Base-by-base conservation (phyloP, 2,797 vertebrate genomes). In the Microctenopoma stevenorrisi region DNA sequence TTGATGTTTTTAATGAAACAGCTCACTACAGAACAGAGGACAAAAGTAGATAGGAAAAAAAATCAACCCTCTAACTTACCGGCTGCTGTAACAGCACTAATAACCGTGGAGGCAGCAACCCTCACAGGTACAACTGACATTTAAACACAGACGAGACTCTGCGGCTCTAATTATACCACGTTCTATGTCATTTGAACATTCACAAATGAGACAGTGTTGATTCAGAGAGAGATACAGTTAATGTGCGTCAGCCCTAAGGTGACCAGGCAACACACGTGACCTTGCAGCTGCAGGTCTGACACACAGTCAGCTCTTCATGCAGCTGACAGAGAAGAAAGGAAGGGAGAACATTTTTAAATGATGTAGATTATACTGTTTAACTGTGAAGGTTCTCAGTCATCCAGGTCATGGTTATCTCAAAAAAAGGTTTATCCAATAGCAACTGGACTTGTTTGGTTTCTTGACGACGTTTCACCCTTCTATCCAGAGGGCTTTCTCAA, bases 91-190 rank as follows among this genome's bases (percentile, higher is more conserved):
- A 64, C 25, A 65, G 16, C 37, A 38, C 33, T 51, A 44, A 73
- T 59, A 53, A 71, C 69, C 51, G 12, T 48, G 37, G 47, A 37
- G 35, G 25, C 1, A 58, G 30, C 49, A 44, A 54, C 51, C 70
- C 72, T 83, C 68, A 48, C 56, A 76, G 81, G 73, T 62, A 72
- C 37, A 33, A 18, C 61, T 78, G 82, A 67, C 73, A 83, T 81
- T 76, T 80, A 65, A 79, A 70, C 50, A 51, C 61, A 35, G 60
- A 0, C 51, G 0, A 56, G 49, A 48, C 18, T 49, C 28, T 28
- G 28, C 7, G 6, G 6, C 56, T 66, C 40, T 28, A n/a, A 33
- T 67, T 59, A 40, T n/a, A 43, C 47, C 40, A 25, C 64, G 25
- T 16, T 15, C 26, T 76, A 54, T 60, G 51, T 72, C 61, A 65